These are phyloP conservation scores for Megaptera novaeangliae DNA, from an alignment of 2,113 vertebrate genomes.

Conservation along the genomic window DNA sequence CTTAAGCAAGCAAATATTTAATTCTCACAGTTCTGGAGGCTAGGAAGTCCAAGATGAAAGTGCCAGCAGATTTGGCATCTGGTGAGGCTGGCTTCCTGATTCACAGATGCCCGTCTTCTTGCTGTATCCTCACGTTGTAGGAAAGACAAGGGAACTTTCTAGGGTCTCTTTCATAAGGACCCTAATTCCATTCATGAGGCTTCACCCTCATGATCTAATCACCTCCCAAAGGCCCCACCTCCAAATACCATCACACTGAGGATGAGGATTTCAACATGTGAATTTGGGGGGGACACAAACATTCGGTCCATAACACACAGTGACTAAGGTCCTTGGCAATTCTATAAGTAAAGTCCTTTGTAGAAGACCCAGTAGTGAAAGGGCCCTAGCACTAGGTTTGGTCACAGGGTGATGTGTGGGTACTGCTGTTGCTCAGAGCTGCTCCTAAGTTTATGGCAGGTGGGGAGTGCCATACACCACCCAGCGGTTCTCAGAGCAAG, in stretches of 20 bases:
- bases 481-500: neutral
- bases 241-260: neutral
- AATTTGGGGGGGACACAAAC: neutral
- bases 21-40: neutral
- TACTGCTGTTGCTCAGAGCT: neutral
- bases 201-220: neutral
- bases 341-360: neutral
- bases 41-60: neutral
- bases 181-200: neutral
- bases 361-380: neutral
- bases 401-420: neutral
- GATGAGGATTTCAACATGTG: neutral
- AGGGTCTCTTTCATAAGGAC: neutral
- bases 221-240: neutral
- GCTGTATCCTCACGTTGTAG: neutral
- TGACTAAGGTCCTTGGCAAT: neutral
- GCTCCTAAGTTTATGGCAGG: neutral
- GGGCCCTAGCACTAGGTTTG: neutral
- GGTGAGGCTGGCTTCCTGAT: neutral
- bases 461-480: rapidly evolving
- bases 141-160: neutral
- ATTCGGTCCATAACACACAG: neutral
- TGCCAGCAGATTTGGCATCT: rapidly evolving
- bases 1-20: neutral
- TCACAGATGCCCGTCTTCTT: neutral